Evolutionary conservation across 2,888 invertebrate species (phyloP).

Genomic region (Ecliptopera silaceata): DNA sequence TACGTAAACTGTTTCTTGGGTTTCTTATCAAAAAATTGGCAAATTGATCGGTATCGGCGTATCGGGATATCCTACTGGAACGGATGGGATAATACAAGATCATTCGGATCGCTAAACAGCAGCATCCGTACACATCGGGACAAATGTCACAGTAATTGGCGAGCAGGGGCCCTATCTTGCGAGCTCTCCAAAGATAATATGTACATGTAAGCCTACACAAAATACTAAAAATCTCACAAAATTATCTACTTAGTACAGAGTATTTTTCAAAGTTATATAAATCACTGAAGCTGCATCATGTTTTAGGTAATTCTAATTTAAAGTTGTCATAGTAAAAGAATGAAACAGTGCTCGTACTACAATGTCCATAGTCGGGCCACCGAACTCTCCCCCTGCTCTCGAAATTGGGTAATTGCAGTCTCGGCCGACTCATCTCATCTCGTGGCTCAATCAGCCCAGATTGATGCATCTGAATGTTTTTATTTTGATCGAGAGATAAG

Average conservation of each 20-base stretch:
- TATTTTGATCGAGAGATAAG: neutral
- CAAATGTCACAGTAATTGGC: conserved; percentile 23
- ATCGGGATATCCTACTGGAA: conserved; percentile 14
- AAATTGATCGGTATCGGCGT: conserved; percentile 19
- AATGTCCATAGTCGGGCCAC: conserved; percentile 16
- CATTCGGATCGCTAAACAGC: conserved; percentile 36
- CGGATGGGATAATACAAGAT: conserved; percentile 36
- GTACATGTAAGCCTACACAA: too few species aligned
- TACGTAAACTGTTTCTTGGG: neutral
- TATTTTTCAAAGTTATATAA: too few species aligned
- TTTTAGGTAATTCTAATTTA: too few species aligned
- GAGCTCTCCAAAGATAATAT: neutral
- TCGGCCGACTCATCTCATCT: conserved; percentile 16
- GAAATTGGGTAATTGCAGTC: conserved; percentile 42
- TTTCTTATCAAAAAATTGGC: conserved; percentile 4
- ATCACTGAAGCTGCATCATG: too few species aligned
- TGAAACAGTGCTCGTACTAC: neutral
- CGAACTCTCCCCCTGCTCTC: conserved; percentile 31
- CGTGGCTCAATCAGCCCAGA: conserved; percentile 13
- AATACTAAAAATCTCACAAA: too few species aligned
- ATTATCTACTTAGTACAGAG: too few species aligned
- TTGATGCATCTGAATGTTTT: conserved; percentile 4
- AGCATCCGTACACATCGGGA: conserved; percentile 43
- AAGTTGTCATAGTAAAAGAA: neutral
- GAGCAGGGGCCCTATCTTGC: conserved; percentile 10